Evolutionary conservation across 2,888 invertebrate species (phyloP), one percentile per base, ranked within the genome.

Genomic region (Heliconius charithonia): DNA sequence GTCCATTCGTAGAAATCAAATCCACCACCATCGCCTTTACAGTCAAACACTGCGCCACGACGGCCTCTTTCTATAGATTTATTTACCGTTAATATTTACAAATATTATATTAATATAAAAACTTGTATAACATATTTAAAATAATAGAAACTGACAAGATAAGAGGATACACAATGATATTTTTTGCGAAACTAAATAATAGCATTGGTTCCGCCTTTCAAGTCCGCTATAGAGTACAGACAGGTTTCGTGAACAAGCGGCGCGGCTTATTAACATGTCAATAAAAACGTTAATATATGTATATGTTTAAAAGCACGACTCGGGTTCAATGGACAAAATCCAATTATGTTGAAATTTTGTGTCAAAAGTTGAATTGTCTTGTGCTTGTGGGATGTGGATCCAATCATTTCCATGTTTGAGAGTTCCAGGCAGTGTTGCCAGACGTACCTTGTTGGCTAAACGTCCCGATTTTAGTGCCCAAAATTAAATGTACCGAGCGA

Each of bases 231-330:
- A 66, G 32, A 29, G 3, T 29, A 4, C 32, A 19, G 22, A 66
- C 66, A 22, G 66, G 66, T 66, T 66, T 66, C 10, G 66, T 22
- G 32, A 66, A 66, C 66, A 66, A 22, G 22, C 66, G 3, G 32
- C 16, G n/a, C 32, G 63, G 27, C 13, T 29, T 22, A 29, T 66
- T 66, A 32, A 32, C 66, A 22, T 32, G 32, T 66, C 66, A 66
- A 66, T 66, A 66, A 66, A 66, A 66, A 66, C 6, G 10, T 22
- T 66, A 66, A 66, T 32, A 65, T 32, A 66, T 32, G 29, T 65
- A 32, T 66, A 32, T 3, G 16, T 32, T 66, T 66, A 66, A 66
- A 32, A 19, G 22, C 32, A 66, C 32, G 66, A 66, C 22, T 66
- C 32, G 66, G 19, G 66, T 66, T 66, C 66, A 32, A 32, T 66